A percentile compares a stretch with the other conserved stretches of the same genome.
These are phyloP conservation scores for Drosophila subquinaria DNA, from an alignment of 2,888 invertebrate species.

Conservation along the genomic window DNA sequence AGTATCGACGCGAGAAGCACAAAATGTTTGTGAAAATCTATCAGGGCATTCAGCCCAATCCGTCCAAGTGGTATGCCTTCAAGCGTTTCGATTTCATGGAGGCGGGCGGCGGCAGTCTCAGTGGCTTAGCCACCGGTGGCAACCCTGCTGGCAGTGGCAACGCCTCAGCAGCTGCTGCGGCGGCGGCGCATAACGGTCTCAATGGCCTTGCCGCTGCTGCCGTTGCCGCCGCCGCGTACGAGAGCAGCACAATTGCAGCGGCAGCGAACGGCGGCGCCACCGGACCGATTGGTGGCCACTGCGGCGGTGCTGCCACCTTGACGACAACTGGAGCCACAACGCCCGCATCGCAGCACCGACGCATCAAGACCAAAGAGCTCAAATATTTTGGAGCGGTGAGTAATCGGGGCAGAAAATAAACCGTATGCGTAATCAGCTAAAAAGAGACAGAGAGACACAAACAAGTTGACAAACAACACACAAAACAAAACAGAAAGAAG, in stretches of 20 bases:
- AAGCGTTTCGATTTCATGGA: conserved; percentile 85
- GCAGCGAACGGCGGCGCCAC: conserved; percentile 72
- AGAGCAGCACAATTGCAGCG: conserved; percentile 67
- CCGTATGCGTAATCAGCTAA: conserved; percentile 57
- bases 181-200: conserved; percentile 64
- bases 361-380: conserved; percentile 84
- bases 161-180: conserved; percentile 34
- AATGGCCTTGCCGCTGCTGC: conserved; percentile 75
- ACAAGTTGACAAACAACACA: conserved; percentile 1
- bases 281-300: conserved; percentile 34
- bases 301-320: conserved; percentile 20
- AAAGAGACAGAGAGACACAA: not conserved
- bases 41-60: conserved; percentile 84
- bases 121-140: conserved; percentile 46
- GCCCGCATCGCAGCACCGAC: conserved; percentile 77
- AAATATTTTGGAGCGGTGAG: conserved; percentile 85
- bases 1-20: conserved; percentile 84
- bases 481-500: not conserved
- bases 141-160: conserved; percentile 4
- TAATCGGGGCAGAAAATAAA: conserved; percentile 63
- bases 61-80: conserved; percentile 85
- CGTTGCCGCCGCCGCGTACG: conserved; percentile 68
- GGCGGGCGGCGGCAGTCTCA: conserved; percentile 79
- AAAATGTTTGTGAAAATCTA: conserved; percentile 84
- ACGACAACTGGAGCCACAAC: conserved; percentile 57